Percentiles rank a stretch among this genome's conserved stretches.
Conservation (phyloP, 1,140 invertebrate genomes). For the Lucilia cuprina region DNA sequence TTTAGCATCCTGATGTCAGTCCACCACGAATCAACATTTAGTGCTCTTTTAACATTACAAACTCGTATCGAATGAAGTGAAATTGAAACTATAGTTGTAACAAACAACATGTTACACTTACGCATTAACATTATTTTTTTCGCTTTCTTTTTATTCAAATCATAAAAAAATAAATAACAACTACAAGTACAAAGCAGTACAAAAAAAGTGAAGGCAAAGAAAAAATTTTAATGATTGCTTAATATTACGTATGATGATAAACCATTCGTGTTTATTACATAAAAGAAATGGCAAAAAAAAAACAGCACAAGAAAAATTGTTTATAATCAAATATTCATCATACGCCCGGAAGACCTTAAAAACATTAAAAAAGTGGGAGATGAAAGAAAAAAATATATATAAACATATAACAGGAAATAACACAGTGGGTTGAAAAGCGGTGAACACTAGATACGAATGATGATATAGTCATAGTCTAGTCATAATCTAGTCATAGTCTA, state of each 20-base stretch:
- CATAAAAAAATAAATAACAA: background rate
- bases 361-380: background rate
- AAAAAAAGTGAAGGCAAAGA: background rate
- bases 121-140: background rate
- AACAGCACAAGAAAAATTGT: background rate
- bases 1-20: background rate
- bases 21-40: background rate
- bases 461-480: too few species aligned
- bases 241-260: background rate
- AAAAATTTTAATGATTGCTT: background rate
- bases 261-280: background rate
- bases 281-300: background rate
- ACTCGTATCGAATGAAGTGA: background rate
- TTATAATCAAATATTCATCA: constrained; percentile 4
- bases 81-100: background rate
- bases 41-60: background rate
- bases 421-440: too few species aligned
- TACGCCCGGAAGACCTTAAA: constrained; percentile 3
- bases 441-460: too few species aligned
- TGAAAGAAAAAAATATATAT: too few species aligned
- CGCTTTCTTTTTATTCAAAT: background rate
- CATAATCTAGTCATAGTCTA: too few species aligned
- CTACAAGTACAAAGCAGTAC: background rate
- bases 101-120: background rate
- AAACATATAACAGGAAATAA: too few species aligned